Percentiles rank a stretch among this genome's conserved stretches.
These are phyloP conservation scores for Ostrea edulis DNA, from an alignment of 1,140 invertebrate genomes.

Conservation along the genomic window DNA sequence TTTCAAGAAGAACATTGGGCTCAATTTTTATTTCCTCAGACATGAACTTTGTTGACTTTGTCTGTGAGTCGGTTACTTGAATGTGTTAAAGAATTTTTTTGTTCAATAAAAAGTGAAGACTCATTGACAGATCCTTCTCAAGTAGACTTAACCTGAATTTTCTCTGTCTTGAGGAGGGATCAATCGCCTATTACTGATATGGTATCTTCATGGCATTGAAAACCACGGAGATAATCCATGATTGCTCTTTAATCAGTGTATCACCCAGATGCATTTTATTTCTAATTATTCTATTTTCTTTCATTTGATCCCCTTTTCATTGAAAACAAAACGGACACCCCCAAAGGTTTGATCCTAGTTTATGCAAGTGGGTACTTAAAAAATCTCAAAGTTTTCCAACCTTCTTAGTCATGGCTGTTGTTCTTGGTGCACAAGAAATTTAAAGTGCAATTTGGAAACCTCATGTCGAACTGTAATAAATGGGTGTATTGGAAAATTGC, in stretches of 20 bases:
- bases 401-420: slow-evolving; percentile 36
- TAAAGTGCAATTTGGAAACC: slow-evolving; percentile 17
- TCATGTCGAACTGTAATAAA: background rate
- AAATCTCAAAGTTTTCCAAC: background rate
- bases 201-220: slow-evolving; percentile 30
- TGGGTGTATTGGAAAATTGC: background rate
- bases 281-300: slow-evolving; percentile 33
- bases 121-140: slow-evolving; percentile 16
- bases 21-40: background rate
- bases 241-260: slow-evolving; percentile 9
- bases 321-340: background rate
- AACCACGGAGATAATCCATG: slow-evolving; percentile 13
- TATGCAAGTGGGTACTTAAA: slow-evolving; percentile 31
- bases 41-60: slow-evolving; percentile 35
- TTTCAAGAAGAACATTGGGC: slow-evolving; percentile 6
- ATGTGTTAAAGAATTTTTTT: slow-evolving; percentile 25
- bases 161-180: slow-evolving; percentile 23
- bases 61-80: background rate
- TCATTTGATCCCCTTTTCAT: slow-evolving; percentile 5
- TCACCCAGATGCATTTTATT: slow-evolving; percentile 20
- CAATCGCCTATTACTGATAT: slow-evolving; percentile 25
- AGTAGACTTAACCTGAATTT: slow-evolving; percentile 32
- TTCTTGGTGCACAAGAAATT: slow-evolving; percentile 10
- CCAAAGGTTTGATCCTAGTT: slow-evolving; percentile 21
- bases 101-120: slow-evolving; percentile 33